Base-by-base conservation (phyloP, 2,113 vertebrate genomes). In the Galbula dea region DNA sequence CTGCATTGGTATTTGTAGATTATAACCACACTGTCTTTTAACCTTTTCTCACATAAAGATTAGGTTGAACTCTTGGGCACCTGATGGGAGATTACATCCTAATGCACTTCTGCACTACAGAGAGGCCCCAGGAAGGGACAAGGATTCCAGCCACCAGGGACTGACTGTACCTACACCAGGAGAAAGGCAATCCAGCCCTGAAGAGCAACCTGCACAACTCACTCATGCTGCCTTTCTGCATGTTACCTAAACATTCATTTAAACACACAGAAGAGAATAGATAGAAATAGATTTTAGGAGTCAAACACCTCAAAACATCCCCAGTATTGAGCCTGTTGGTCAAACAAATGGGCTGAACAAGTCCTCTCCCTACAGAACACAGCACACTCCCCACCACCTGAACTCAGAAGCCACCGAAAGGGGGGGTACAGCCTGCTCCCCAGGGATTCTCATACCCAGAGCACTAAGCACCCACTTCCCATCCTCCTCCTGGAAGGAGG, bases 11-110 rank as follows among this genome's bases (percentile, higher is more conserved):
- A 84, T 69, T 92, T 93, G 89, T 74, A 69, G 90, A 89, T 92
- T 86, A 82, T 57, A 86, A 89, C 71, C 93, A 55, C 66, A 7
- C 32, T 90, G 81, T 61, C 91, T 95, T 86, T 92, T 94, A 89
- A 94, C 83, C 86, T 94, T 94, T 93, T 49, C 93, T 88, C 84
- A 84, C 15, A 0, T 69, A 79, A 92, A 93, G 92, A 49, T 52
- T 75, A 67, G 83, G 76, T 88, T 86, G 89, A 94, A 92, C 90
- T 73, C 81, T 72, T 30, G 51, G 77, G 89, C 89, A 66, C 76
- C 93, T 2, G 76, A 5, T 2, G 34, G 0, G 9, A 65, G 88
- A 86, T 81, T 49, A 87, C n/a, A n/a, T 82, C 77, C 81, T 68
- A 39, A 84, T 1, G 58, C 67, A 79, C 81, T 82, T 16, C 89